phyloP scores from a whole-genome alignment of 2,113 vertebrate species.

The Onychorhynchus coronatus region DNA sequence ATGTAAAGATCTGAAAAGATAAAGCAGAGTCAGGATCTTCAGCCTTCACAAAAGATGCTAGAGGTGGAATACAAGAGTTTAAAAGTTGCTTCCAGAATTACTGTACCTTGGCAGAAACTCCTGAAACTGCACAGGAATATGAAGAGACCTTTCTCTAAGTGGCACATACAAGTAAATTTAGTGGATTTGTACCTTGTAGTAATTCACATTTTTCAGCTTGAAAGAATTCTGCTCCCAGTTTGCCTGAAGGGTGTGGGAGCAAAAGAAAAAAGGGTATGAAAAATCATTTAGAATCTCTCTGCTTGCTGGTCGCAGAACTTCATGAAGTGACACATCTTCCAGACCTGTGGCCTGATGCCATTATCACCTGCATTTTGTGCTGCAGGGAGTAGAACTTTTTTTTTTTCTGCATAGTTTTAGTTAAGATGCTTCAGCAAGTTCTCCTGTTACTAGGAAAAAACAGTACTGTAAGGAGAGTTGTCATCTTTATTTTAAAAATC shows the following conservation, averaged over 20 bases:
- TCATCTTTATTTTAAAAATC: constrained; percentile 37
- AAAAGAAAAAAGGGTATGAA: not conserved
- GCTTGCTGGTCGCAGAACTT: not conserved
- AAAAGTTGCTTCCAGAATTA: not conserved
- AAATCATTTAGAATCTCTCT: not conserved
- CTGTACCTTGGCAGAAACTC: not conserved
- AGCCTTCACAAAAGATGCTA: not conserved
- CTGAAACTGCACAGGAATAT: not conserved
- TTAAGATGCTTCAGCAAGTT: not conserved
- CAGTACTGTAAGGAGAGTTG: not conserved
- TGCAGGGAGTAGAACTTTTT: not conserved
- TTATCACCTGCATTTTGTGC: not conserved
- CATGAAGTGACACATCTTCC: not conserved
- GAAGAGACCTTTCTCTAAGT: not conserved
- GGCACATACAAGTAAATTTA: not conserved
- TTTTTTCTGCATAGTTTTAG: not conserved
- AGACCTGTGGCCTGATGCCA: not conserved
- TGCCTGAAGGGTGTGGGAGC: not conserved
- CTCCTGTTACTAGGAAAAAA: constrained; percentile 8
- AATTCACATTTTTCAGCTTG: not conserved
- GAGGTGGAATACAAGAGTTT: not conserved
- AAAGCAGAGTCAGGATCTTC: not conserved
- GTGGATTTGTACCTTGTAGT: not conserved
- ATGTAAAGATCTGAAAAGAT: not conserved
- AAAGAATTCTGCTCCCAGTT: not conserved